These are phyloP conservation scores for pig (Sus scrofa) DNA, from an alignment of 2,113 vertebrate genomes.

Conservation along the genomic window DNA sequence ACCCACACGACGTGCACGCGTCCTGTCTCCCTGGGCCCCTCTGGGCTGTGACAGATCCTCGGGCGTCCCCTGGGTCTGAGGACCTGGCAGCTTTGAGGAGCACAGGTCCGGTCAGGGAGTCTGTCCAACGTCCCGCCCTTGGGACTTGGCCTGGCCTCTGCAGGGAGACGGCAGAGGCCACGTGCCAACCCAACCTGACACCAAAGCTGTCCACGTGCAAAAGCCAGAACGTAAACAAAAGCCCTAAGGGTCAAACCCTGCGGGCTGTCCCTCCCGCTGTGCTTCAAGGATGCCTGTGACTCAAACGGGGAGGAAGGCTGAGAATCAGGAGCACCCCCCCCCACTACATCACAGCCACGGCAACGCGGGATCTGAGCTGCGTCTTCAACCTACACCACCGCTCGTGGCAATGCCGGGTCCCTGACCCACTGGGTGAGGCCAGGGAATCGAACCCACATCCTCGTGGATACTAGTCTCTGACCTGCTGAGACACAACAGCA, in stretches of 20 bases:
- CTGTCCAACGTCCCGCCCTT: not conserved
- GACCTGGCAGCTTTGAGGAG: not conserved
- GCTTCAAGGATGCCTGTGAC: not conserved
- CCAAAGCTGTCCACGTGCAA: not conserved
- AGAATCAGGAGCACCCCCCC: too few relatives aligned
- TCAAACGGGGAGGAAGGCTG: not conserved
- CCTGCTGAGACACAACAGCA: too few relatives aligned
- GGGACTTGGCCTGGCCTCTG: not conserved
- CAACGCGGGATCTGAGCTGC: too few relatives aligned
- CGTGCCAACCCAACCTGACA: fast-evolving
- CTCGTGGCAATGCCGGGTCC: too few relatives aligned
- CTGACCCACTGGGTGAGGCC: too few relatives aligned
- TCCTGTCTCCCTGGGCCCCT: not conserved
- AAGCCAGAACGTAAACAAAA: too few relatives aligned
- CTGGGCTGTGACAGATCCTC: fast-evolving
- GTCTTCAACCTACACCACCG: too few relatives aligned
- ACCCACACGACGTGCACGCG: fast-evolving
- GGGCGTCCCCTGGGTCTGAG: not conserved
- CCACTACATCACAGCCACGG: too few relatives aligned
- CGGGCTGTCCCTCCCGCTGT: fast-evolving
- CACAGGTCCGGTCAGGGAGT: too few relatives aligned
- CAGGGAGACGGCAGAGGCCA: not conserved
- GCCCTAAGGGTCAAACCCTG: fast-evolving
- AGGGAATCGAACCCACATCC: too few relatives aligned
- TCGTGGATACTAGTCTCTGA: too few relatives aligned